Evolutionary conservation across 2,888 invertebrate species (phyloP).

Genomic region (Spisula subtruncata): DNA sequence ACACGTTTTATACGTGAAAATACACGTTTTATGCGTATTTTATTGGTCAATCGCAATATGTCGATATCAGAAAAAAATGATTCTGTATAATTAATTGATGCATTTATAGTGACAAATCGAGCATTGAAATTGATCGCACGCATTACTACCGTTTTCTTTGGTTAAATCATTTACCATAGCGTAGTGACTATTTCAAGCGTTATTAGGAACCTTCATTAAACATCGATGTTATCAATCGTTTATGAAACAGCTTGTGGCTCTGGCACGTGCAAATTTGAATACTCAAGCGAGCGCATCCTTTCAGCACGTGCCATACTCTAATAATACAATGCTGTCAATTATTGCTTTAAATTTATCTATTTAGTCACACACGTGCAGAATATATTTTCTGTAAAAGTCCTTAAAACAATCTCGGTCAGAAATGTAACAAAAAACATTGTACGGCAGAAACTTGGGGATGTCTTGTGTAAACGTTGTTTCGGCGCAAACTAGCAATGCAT

Average conservation of each 20-base stretch:
- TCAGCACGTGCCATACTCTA: background rate
- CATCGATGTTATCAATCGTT: background rate
- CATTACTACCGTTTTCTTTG: background rate
- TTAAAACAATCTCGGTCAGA: too few species aligned
- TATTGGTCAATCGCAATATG: background rate
- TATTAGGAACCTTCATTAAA: background rate
- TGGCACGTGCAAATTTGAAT: background rate
- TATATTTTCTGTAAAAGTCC: too few species aligned
- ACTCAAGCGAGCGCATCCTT: background rate
- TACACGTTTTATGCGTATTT: background rate
- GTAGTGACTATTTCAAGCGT: background rate
- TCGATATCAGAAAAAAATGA: background rate
- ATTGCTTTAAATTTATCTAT: background rate
- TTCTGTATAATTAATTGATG: background rate
- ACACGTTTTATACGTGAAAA: background rate
- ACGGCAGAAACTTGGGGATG: too few species aligned
- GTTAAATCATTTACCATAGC: background rate
- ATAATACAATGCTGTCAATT: background rate
- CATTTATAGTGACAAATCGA: conserved; percentile 2
- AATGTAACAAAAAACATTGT: too few species aligned
- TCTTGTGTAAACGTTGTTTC: too few species aligned
- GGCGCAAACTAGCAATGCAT: too few species aligned
- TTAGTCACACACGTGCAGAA: background rate
- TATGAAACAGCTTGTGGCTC: background rate
- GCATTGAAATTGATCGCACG: background rate